Base-by-base conservation (phyloP, 2,888 invertebrate genomes). In the Phyllotreta cruciferae region DNA sequence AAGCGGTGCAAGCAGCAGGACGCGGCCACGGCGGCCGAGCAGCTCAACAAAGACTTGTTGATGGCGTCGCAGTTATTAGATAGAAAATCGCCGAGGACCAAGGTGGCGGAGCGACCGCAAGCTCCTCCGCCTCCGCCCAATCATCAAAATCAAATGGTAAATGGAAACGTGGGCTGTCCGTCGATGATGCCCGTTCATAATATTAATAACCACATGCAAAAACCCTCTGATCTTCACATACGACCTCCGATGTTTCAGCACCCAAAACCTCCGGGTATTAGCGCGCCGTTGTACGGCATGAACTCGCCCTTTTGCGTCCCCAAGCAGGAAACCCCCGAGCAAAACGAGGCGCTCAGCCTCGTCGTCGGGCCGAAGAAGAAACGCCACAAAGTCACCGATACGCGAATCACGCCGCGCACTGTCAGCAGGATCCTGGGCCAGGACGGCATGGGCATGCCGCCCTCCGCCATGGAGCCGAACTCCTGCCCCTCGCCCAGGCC, bases 351-450 rank as follows among this genome's bases (percentile, higher is more conserved):
- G 3, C 87, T 98, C 62, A 95, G 96, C 79, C 86, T 97, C 74
- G 96, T 98, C 63, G 95, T 97, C 72, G 93, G 94, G 50, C 94
- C 94, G 1, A 96, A 96, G 83, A 97, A 96, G 86, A 97, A 96
- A 83, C 87, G 98, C 60, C 96, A 97, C 79, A 98, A 98, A 91
- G 94, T 96, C 76, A 97, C 97, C 39, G 96, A 96, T 78, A 94
- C 95, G 58, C 86, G 96, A 73, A 93, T 96, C 72, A 94, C 95
- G 37, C 94, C 95, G 14, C 86, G 95, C 70, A 94, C 95, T 53
- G 94, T 94, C 49, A 93, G 93, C 80, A 86, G 94, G 70, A 90
- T 94, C 71, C 82, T 94, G 74, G 93, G 81, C 10, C 90, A 91
- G 79, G 93, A 94, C 74, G 91, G 89, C 58, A 89, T 89, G 74